Base-by-base conservation (phyloP, 2,113 vertebrate species). In the Tinamus guttatus region DNA sequence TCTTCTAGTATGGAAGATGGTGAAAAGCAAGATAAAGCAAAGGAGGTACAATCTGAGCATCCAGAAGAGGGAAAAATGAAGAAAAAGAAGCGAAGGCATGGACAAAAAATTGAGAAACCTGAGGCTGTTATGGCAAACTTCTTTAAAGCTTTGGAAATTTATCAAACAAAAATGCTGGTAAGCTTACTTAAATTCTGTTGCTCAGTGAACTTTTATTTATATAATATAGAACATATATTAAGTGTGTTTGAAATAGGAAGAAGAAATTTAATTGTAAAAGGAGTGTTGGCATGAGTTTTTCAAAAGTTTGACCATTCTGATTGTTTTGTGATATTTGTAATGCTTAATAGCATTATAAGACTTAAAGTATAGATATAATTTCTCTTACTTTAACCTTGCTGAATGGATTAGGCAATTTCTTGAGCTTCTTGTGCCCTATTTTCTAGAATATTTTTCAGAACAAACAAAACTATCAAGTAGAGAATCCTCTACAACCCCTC, bases 111-210 rank as follows among this genome's bases (percentile, higher is more conserved):
- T 67, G 99, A 99, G 74, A 98, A 98, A 59, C 98, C 99, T 0
- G 98, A 99, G 85, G 99, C 98, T 63, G 98, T 99, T 97, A 99
- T 98, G 98, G 99, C 98, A 45, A 99, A 99, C 88, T 99, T 99
- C 97, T 98, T 99, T 52, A 99, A 99, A 94, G 98, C 98, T 77
- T 93, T 99, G 94, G 99, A 99, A 94, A 95, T 99, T 93, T 99
- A 99, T 95, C 99, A 99, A 98, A 99, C 98, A 77, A 99, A 99
- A 97, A 98, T 99, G 95, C 98, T 99, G 97, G 99, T 99, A 95
- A 98, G 98, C 78, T 75, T 5, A 21, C 43, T 40, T 60, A 56
- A 77, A 51, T 75, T 51, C 5, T 90, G 73, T 74, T 80, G n/a
- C 7, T 52, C 0, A 43, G 13, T 34, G 9, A 24, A 27, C 60